phyloP scores from a whole-genome alignment of 2,888 invertebrate genomes.

The Vannuccia rotundouncinata region DNA sequence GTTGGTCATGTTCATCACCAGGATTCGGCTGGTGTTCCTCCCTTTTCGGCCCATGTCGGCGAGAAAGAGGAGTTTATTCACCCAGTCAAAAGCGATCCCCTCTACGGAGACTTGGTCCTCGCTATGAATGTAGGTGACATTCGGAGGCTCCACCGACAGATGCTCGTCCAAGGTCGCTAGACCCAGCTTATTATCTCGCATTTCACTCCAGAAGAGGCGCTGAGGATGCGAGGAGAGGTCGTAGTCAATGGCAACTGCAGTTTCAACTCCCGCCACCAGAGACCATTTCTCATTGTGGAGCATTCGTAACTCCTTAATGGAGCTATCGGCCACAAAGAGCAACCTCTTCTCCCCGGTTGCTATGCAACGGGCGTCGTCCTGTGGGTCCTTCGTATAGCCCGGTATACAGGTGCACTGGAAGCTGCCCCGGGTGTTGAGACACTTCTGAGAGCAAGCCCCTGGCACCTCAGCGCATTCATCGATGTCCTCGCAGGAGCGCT shows the following conservation, averaged over 20 bases:
- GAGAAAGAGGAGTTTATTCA: not conserved
- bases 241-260: not conserved
- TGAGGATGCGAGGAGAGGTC: not conserved
- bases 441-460: constrained; percentile 3
- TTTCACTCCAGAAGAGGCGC: constrained; percentile 3
- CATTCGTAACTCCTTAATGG: not conserved
- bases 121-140: too few relatives aligned
- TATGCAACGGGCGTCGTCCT: not conserved
- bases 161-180: not conserved
- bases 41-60: not conserved
- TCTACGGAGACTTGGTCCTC: too few relatives aligned
- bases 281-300: not conserved
- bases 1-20: not conserved
- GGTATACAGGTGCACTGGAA: not conserved
- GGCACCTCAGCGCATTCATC: constrained; percentile 27
- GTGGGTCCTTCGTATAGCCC: not conserved
- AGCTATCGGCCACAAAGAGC: not conserved
- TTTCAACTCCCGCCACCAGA: not conserved
- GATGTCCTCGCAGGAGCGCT: constrained; percentile 22
- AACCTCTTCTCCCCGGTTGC: not conserved
- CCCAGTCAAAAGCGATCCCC: constrained; percentile 10
- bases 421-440: not conserved
- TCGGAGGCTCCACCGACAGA: not conserved
- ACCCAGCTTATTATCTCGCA: not conserved
- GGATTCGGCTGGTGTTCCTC: not conserved